Evolutionary conservation across 2,797 vertebrate species (phyloP).

Genomic region (Argentina silus): DNA sequence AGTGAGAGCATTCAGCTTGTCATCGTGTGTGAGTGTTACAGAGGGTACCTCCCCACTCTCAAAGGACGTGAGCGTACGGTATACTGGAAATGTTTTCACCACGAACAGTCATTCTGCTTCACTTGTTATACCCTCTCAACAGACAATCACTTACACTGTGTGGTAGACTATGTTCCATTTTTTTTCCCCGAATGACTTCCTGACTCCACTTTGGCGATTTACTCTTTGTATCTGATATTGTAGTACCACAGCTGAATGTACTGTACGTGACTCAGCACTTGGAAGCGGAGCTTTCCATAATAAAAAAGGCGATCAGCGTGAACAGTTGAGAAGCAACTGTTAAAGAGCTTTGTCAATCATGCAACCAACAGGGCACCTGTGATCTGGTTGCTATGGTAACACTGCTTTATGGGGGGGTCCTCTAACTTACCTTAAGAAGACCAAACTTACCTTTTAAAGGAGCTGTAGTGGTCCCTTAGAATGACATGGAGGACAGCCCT

Average conservation of each 20-base stretch:
- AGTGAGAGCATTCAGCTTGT: not conserved
- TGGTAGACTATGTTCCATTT: not conserved
- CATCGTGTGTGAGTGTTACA: no score
- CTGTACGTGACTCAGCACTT: no score
- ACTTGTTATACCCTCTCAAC: not conserved
- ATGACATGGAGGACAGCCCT: constrained; percentile 95
- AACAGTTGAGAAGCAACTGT: no score
- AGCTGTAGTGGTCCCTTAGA: constrained; percentile 88
- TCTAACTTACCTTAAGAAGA: not conserved
- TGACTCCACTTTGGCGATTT: no score
- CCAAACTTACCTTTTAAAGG: constrained; percentile 85
- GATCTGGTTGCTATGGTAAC: no score
- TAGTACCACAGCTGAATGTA: no score
- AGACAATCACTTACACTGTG: not conserved
- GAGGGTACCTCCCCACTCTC: not conserved
- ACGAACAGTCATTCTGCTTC: not conserved
- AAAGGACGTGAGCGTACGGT: not conserved
- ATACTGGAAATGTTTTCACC: not conserved
- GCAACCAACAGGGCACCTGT: no score
- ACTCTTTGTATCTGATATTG: no score
- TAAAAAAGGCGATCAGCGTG: no score
- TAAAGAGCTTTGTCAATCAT: no score
- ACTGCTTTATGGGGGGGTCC: not conserved
- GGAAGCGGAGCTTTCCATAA: no score
- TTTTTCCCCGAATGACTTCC: no score